These are phyloP conservation scores for Ophioderma brevispina DNA, from an alignment of 35 echinoderm and acorn worm species.

Conservation along the genomic window DNA sequence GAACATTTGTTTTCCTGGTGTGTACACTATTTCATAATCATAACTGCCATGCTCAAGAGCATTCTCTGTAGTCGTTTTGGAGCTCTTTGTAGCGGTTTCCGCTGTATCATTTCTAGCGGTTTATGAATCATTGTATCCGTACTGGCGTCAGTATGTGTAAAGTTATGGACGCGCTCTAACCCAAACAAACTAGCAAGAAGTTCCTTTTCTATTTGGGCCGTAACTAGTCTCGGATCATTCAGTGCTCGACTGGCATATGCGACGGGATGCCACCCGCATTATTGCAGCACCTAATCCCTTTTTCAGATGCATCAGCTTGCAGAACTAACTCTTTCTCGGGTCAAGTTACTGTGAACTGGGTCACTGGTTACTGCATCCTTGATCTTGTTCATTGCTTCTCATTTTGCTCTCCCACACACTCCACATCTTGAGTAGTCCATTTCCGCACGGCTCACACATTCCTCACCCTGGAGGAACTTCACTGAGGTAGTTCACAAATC, in stretches of 20 bases:
- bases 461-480: conserved; percentile 29
- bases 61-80: too few species aligned
- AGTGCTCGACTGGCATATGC: conserved; percentile 63
- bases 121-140: too few species aligned
- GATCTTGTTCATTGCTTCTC: conserved; percentile 18
- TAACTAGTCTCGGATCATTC: conserved; percentile 46
- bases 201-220: too few species aligned
- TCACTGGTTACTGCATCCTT: background rate
- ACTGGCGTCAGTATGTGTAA: too few species aligned
- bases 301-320: conserved; percentile 53
- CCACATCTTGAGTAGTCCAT: background rate
- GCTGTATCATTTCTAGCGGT: too few species aligned
- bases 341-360: conserved; percentile 32
- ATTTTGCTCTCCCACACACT: conserved; percentile 12
- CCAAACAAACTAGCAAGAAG: too few species aligned
- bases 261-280: conserved; percentile 44
- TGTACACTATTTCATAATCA: too few species aligned
- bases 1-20: too few species aligned
- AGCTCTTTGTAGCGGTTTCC: too few species aligned
- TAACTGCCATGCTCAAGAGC: too few species aligned
- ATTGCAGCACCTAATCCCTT: conserved; percentile 45
- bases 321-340: conserved; percentile 9
- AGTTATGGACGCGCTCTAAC: too few species aligned
- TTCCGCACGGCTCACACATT: conserved; percentile 8
- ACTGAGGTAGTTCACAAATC: conserved; percentile 56